Evolutionary conservation across 2,113 vertebrate species (phyloP), one percentile per base, ranked within the genome.

Genomic region (Sterrhoptilus dennistouni): DNA sequence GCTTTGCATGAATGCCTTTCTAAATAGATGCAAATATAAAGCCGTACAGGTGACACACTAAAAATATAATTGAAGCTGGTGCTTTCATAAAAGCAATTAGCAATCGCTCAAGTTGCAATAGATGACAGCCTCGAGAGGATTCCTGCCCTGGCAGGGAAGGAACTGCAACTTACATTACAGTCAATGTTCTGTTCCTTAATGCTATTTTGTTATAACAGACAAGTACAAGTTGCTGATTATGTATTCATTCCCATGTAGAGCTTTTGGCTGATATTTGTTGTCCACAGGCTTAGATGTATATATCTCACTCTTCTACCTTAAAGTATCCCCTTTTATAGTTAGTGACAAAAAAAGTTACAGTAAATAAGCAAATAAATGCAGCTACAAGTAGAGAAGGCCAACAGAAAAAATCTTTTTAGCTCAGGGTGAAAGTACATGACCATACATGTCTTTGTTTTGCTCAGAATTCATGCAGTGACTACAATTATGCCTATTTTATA

Each of bases 81-180:
- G 63, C 68, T 75, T 91, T 93, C 90, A 68, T 80, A 71, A 92
- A 95, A 81, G 85, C 88, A 97, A 94, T 96, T 86, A 96, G 83
- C 92, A 74, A 44, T 94, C 4, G 6, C 69, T 94, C 93, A 96
- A 80, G 68, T 77, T 90, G 92, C 91, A 88, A 80, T 11, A 88
- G 95, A 92, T 83, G 90, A 74, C 79, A 94, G 83, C 69, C 90
- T 77, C 92, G 20, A 65, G 87, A 92, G 91, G 65, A 88, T 35
- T 70, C 24, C 68, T 86, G 68, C 92, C 72, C 87, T 63, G 83
- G 75, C 92, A 94, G 68, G 64, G 68, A 95, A 88, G 79, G 35
- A 72, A 36, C 75, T 76, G 78, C 82, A 85, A 74, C 60, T 87
- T 47, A 71, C 38, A 22, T 80, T 70, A 50, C 82, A 91, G 82